These are phyloP conservation scores for Eurystomus gularis DNA, from an alignment of 2,113 vertebrate genomes.

Conservation along the genomic window DNA sequence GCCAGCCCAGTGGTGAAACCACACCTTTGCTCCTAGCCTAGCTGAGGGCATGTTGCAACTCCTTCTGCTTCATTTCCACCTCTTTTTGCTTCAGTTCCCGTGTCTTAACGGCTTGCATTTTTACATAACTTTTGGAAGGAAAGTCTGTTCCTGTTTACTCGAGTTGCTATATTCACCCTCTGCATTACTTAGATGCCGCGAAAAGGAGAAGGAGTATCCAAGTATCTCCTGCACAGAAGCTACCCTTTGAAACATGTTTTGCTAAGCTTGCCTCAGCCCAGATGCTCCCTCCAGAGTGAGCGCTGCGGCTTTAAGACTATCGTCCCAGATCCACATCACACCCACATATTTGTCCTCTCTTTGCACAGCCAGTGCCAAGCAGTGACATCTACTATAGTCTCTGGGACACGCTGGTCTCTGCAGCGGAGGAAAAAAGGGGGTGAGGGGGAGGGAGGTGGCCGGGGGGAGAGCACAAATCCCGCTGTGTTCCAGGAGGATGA, in stretches of 20 bases:
- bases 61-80: not conserved
- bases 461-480: constrained; percentile 57
- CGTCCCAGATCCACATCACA: constrained; percentile 58
- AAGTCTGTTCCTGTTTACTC: not conserved
- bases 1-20: rapidly evolving
- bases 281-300: not conserved
- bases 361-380: constrained; percentile 79
- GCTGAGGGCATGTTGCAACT: rapidly evolving
- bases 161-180: not conserved
- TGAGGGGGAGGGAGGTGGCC: not conserved
- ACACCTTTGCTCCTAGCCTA: rapidly evolving
- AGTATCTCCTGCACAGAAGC: not conserved
- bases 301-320: constrained; percentile 72
- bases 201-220: not conserved
- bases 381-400: constrained; percentile 81
- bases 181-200: rapidly evolving
- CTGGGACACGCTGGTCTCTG: constrained; percentile 75
- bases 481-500: constrained; percentile 77
- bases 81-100: not conserved
- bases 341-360: constrained; percentile 77
- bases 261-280: not conserved
- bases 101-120: not conserved
- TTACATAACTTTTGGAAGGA: not conserved
- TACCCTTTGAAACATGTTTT: rapidly evolving
- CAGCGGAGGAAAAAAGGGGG: not conserved